Percentiles rank a stretch among this genome's conserved stretches.
These are phyloP conservation scores for Tanypteryx hageni DNA, from an alignment of 2,888 invertebrate genomes.

Conservation along the genomic window DNA sequence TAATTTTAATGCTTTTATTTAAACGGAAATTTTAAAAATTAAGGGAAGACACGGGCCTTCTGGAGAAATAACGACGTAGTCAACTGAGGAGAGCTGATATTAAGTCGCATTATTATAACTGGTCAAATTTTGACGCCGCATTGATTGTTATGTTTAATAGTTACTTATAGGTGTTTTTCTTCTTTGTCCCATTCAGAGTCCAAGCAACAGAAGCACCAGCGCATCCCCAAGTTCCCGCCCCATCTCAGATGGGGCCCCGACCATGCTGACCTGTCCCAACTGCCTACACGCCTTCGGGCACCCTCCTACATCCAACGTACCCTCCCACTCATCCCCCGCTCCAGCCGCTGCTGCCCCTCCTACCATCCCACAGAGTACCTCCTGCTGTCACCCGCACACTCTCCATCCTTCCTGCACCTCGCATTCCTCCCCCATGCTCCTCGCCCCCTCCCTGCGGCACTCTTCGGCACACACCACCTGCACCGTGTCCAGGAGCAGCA, in stretches of 20 bases:
- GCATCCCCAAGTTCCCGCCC: constrained; percentile 67
- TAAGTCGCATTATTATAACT: too few species aligned
- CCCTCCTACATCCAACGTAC: constrained; percentile 72
- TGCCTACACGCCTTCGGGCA: constrained; percentile 81
- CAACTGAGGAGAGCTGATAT: too few species aligned
- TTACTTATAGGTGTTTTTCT: neutral
- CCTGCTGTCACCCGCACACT: neutral
- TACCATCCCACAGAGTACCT: constrained; percentile 69
- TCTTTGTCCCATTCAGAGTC: constrained; percentile 18
- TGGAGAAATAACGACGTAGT: too few species aligned
- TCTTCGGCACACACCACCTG: constrained; percentile 67
- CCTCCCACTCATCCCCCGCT: constrained; percentile 52
- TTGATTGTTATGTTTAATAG: too few species aligned
- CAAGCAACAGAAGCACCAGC: constrained; percentile 30
- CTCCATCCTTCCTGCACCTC: constrained; percentile 63
- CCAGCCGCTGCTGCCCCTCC: constrained; percentile 70
- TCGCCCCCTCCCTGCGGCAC: constrained; percentile 70
- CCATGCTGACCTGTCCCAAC: constrained; percentile 80
- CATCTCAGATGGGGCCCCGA: constrained; percentile 76
- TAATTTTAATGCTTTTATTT: too few species aligned
- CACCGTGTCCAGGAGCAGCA: constrained; percentile 67
- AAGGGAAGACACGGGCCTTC: too few species aligned
- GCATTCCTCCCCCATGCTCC: constrained; percentile 67
- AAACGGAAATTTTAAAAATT: too few species aligned
- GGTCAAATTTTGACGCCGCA: too few species aligned